Evolutionary conservation across 2,888 invertebrate species (phyloP).

Genomic region (Stenoptilia bipunctidactyla): DNA sequence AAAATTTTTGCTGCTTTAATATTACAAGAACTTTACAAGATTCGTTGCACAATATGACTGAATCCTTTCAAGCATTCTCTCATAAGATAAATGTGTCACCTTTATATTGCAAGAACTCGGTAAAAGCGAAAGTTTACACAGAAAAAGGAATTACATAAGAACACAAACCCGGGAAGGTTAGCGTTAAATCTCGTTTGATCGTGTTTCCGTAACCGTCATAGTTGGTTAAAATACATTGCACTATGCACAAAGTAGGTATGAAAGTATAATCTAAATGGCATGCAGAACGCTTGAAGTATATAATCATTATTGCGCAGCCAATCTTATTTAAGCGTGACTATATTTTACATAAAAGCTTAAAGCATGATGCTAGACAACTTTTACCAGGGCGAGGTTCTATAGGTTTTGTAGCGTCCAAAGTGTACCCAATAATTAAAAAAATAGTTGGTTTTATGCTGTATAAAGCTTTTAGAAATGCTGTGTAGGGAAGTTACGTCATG

Average conservation of each 20-base stretch:
- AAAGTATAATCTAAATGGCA: conserved; percentile 71
- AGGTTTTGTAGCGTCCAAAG: conserved; percentile 66
- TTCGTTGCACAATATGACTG: conserved; percentile 71
- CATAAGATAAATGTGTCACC: conserved; percentile 56
- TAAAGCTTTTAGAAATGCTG: conserved; percentile 62
- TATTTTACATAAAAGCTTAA: conserved; percentile 69
- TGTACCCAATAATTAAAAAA: conserved; percentile 57
- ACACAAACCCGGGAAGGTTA: conserved; percentile 27
- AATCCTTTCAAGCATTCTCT: conserved; percentile 67
- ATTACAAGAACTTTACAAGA: conserved; percentile 71
- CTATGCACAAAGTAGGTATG: conserved; percentile 69
- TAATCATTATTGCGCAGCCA: conserved; percentile 72
- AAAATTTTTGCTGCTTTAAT: conserved; percentile 67
- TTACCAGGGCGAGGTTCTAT: conserved; percentile 68
- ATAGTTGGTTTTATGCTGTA: conserved; percentile 52
- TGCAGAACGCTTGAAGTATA: conserved; percentile 70
- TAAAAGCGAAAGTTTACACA: conserved; percentile 13
- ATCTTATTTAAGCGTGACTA: conserved; percentile 71
- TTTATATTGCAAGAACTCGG: conserved; percentile 57
- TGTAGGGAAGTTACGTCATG: conserved; percentile 55
- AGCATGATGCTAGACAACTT: conserved; percentile 71
- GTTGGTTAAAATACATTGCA: conserved; percentile 62
- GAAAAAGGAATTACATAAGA: conserved; percentile 24
- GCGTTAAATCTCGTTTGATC: conserved; percentile 44
- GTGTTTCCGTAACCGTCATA: conserved; percentile 60